Evolutionary conservation across 2,113 vertebrate genomes (phyloP).

Genomic region (Macrotis lagotis): DNA sequence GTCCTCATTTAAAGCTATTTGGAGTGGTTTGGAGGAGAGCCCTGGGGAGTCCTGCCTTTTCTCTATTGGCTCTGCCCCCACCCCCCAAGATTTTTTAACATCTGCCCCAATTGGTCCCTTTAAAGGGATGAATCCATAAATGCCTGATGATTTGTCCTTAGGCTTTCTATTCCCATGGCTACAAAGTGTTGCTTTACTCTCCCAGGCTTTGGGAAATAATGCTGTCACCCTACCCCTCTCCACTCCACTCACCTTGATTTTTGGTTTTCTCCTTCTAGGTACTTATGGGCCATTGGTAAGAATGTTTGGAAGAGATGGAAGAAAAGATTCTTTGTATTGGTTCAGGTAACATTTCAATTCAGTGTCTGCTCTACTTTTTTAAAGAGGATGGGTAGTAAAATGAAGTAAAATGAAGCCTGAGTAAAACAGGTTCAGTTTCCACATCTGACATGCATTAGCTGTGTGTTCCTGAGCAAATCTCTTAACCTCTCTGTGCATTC

Average conservation of each 20-base stretch:
- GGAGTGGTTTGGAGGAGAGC: no score
- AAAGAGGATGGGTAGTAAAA: background rate
- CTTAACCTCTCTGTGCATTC: background rate
- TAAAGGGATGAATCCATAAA: background rate
- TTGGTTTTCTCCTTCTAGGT: constrained; percentile 84
- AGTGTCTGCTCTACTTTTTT: constrained; percentile 53
- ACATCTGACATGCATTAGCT: background rate
- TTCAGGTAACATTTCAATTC: constrained; percentile 91
- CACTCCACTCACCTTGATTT: constrained; percentile 58
- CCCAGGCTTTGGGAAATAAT: background rate
- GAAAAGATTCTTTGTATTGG: constrained; percentile 98
- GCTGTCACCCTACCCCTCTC: background rate
- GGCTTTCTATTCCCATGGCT: constrained; percentile 34
- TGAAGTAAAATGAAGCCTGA: background rate
- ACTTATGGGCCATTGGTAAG: constrained; percentile 98
- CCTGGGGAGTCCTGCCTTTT: no score
- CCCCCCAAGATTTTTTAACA: no score
- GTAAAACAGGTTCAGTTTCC: background rate
- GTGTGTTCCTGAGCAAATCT: background rate
- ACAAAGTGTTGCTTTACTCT: background rate
- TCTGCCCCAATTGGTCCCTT: background rate
- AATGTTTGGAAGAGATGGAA: constrained; percentile 99
- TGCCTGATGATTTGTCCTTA: constrained; percentile 17
- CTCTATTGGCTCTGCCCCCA: no score
- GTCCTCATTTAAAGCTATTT: no score